Base-by-base conservation (phyloP, 1,140 invertebrate species). In the Euglossa dilemma region DNA sequence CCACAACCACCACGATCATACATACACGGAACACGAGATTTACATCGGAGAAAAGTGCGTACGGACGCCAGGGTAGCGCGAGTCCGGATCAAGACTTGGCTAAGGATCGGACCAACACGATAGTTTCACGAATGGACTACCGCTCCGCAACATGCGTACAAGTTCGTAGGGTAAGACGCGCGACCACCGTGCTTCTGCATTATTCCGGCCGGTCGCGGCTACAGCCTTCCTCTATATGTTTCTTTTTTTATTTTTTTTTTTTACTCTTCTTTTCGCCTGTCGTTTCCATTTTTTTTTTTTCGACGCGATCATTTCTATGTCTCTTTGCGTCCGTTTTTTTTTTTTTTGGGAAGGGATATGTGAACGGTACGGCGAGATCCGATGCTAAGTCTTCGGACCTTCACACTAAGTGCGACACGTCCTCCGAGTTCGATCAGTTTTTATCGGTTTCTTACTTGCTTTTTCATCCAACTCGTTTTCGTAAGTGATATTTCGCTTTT, bases 21-120 rank as follows among this genome's bases (percentile, higher is more conserved):
- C 20, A 66, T 59, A 74, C 52, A 80, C 59, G 69, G 72, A 54
- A 82, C 83, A 87, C 63, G 66, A 72, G 83, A 82, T 70, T 84
- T 66, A 77, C 72, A 79, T 63, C 28, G 71, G 78, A 75, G 71
- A 84, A 72, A 81, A 20, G 72, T 88, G 87, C 87, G 87, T 87
- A 89, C 88, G 88, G 88, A 89, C 88, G 87, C 88, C 88, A 89
- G 88, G 88, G 88, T 89, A 89, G 87, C 77, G 85, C 77, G 76
- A 88, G 72, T 86, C 82, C 84, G 73, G 57, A 43, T 73, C 43
- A 84, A 88, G 87, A 80, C 87, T 88, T 84, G 84, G 82, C 77
- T 61, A 57, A 83, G 85, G 85, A 89, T 87, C 78, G 50, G 57
- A 50, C 64, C 57, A 45, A 66, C 56, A 45, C 36, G 23, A n/a